These are phyloP conservation scores for Hydrophis major DNA, from an alignment of 2,797 vertebrate species.

Conservation along the genomic window DNA sequence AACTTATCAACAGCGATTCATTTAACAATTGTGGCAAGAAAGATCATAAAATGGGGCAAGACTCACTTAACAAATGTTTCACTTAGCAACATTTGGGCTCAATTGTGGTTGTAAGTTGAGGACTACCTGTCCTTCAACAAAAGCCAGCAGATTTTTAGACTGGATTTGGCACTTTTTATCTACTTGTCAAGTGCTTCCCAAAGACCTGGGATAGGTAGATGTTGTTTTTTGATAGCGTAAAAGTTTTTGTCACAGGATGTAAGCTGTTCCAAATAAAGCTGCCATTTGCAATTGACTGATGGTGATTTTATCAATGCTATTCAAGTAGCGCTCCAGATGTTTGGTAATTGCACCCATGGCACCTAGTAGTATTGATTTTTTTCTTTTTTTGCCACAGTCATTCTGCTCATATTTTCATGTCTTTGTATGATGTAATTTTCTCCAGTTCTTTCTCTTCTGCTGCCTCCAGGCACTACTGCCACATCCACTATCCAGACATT, in stretches of 20 bases:
- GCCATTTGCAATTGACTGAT: neutral
- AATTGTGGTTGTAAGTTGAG: neutral
- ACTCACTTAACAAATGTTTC: neutral
- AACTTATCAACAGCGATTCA: neutral
- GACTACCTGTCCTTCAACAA: neutral
- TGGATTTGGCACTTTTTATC: neutral
- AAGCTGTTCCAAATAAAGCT: neutral
- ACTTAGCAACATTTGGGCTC: neutral
- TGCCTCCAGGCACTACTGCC: neutral
- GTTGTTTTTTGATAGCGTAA: neutral
- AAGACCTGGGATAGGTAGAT: neutral
- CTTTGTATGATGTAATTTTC: neutral
- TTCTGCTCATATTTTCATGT: neutral
- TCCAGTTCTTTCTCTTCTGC: neutral
- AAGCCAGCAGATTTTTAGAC: neutral
- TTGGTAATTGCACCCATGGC: neutral
- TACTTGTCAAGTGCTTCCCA: neutral
- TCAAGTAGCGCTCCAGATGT: neutral
- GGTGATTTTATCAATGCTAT: neutral
- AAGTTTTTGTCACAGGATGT: neutral
- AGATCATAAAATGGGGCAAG: neutral
- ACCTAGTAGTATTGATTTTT: neutral
- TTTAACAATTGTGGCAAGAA: neutral
- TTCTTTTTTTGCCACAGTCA: neutral
- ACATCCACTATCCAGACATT: neutral